Evolutionary conservation across 1,140 invertebrate genomes (phyloP), one percentile per base, ranked within the genome.

Genomic region (Pogonus chalceus): DNA sequence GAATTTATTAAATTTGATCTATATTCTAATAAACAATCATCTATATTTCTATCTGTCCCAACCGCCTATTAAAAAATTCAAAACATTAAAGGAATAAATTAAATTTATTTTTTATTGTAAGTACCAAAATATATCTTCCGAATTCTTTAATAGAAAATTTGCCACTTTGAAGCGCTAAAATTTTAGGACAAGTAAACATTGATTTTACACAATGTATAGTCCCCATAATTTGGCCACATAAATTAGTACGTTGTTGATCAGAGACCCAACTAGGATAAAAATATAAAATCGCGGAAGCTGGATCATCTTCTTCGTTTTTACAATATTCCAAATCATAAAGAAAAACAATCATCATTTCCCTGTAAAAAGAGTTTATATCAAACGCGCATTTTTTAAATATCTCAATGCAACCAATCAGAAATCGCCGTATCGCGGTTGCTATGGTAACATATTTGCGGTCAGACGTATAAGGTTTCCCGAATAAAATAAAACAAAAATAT

Each of bases 221-320:
- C 21, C 90, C 87, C 76, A 92, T 88, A 20, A 92, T 69, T 71
- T 92, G 86, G 49, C 86, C 85, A 66, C 85, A 88, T 0, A 91
- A 67, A 16, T 86, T 84, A 56, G 88, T 76, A 62, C 85, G 79
- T 65, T 90, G 86, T 2, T 84, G 81, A 55, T 86, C 84, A 0
- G 84, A 88, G 9, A 91, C 88, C 86, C 88, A 90, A 24, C 81
- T 79, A 1, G 89, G 89, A 72, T 90, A 85, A 69, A 91, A 92
- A 65, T 90, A 92, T n/a, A 91, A 71, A 49, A 92, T 83, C 16
- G 88, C 87, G 48, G 87, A 79, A 49, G 84, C 82, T n/a, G 87
- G 87, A 72, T 92, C 88, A 69, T 90, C 88, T 56, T 86, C 85
- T 68, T 91, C 88, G 31, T 78, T 76, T 60, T 79, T 76, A 65